These are phyloP conservation scores for human DNA, from an alignment of 2,113 vertebrate species.

Conservation along the genomic window GRCh38 chr12:19485001-19485500, in stretches of 20 bases:
- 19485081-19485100: background rate
- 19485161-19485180: background rate
- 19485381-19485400: background rate
- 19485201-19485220: background rate
- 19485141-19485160: background rate
- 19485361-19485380: background rate
- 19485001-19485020: background rate
- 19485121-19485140: background rate
- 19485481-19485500: too few species aligned
- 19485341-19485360: background rate
- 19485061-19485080: background rate
- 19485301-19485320: background rate
- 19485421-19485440: background rate
- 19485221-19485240: background rate
- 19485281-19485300: background rate
- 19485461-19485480: too few species aligned
- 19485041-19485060: conserved; percentile 1
- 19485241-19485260: background rate
- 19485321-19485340: background rate
- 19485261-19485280: background rate
- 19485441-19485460: too few species aligned
- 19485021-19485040: background rate
- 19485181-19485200: background rate
- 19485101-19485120: background rate
- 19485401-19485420: too few species aligned